Conservation (phyloP, 2,888 invertebrate genomes). For the Ectemnius continuus region DNA sequence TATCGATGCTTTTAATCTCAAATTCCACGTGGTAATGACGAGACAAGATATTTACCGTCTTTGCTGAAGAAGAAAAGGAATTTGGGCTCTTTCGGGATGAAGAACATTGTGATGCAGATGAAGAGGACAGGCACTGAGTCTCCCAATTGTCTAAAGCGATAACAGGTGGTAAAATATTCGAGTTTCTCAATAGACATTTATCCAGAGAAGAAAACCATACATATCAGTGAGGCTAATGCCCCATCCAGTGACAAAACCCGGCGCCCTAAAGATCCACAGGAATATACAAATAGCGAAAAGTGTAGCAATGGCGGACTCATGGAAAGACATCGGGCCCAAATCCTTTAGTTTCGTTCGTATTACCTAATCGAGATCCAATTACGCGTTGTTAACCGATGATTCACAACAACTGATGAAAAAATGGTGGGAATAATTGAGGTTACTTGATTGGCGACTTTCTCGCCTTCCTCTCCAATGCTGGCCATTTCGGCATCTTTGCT, state of each 20-base stretch:
- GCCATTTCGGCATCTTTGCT: slow-evolving; percentile 64
- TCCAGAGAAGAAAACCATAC: slow-evolving; percentile 41
- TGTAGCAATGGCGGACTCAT: slow-evolving; percentile 73
- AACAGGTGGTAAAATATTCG: not conserved
- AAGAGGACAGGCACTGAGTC: slow-evolving; percentile 78
- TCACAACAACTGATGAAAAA: no score
- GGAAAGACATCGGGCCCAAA: slow-evolving; percentile 78
- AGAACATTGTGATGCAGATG: slow-evolving; percentile 79
- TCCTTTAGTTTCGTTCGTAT: slow-evolving; percentile 76
- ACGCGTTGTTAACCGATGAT: not conserved
- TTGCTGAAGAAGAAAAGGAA: slow-evolving; percentile 66
- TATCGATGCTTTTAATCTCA: no score
- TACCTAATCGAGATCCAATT: slow-evolving; percentile 56
- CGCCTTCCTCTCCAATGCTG: slow-evolving; percentile 65
- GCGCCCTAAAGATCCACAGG: slow-evolving; percentile 81
- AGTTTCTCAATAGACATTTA: not conserved
- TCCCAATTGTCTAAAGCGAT: slow-evolving; percentile 41
- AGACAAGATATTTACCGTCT: slow-evolving; percentile 55
- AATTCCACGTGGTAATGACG: no score
- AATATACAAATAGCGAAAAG: slow-evolving; percentile 79
- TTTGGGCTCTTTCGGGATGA: slow-evolving; percentile 79
- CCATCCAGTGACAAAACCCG: slow-evolving; percentile 82
- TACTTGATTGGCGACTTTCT: slow-evolving; percentile 69
- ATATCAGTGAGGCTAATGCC: slow-evolving; percentile 66
- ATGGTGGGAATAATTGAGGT: not conserved